phyloP scores from a whole-genome alignment of 1,140 invertebrate species.

The Periplaneta americana region DNA sequence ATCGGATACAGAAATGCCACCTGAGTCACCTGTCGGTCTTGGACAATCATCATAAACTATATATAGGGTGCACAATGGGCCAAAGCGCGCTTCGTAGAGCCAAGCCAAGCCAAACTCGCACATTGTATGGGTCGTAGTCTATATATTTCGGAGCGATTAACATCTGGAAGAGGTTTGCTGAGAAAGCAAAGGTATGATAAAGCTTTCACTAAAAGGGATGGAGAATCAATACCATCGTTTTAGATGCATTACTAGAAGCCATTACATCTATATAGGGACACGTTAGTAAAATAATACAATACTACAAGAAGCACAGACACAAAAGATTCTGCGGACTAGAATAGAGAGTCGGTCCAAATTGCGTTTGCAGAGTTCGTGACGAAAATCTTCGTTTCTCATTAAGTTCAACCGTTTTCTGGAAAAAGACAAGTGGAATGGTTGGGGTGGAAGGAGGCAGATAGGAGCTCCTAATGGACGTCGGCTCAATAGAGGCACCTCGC shows the following conservation, averaged over 20 bases:
- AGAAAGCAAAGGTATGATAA: not conserved
- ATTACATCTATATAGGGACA: not conserved
- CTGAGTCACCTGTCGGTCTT: too few relatives aligned
- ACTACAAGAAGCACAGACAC: not conserved
- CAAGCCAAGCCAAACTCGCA: too few relatives aligned
- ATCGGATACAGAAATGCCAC: too few relatives aligned
- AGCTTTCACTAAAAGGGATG: not conserved
- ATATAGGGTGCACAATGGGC: too few relatives aligned
- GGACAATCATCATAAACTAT: too few relatives aligned
- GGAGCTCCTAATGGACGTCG: not conserved
- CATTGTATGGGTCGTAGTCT: too few relatives aligned
- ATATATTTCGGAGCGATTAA: too few relatives aligned
- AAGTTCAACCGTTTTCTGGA: not conserved
- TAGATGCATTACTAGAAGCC: not conserved
- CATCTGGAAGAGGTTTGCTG: too few relatives aligned
- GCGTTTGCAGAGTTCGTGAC: not conserved
- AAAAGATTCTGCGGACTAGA: too few relatives aligned
- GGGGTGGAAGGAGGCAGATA: not conserved
- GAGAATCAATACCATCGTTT: not conserved
- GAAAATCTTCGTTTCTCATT: not conserved
- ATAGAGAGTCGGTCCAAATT: not conserved
- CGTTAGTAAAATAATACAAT: not conserved
- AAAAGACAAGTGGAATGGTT: not conserved
- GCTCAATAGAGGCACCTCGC: not conserved
- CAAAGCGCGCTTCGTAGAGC: too few relatives aligned